Base-by-base conservation (phyloP, 2,888 invertebrate species). In the Deilephila porcellus region DNA sequence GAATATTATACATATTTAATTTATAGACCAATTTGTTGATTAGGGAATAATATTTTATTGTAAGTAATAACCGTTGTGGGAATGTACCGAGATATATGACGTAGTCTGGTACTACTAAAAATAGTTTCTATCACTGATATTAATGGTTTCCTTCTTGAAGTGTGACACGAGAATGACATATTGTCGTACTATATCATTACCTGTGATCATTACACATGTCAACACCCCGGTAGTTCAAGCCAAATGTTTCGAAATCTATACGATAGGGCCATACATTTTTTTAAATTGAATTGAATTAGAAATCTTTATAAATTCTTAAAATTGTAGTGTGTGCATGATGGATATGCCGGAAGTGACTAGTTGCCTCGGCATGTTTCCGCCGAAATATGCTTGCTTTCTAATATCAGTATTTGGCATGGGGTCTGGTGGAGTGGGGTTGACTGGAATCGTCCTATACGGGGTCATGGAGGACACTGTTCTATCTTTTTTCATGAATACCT, bases 321-420 rank as follows among this genome's bases (percentile, higher is more conserved):
- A 72, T 60, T 53, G 59, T 71, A 56, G 53, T 59, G 29, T 64
- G 8, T 52, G 17, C 8, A 45, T 63, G 70, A 60, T 86, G 85
- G 80, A 86, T 0, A 78, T 80, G 77, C 90, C 90, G 52, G 82
- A 81, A 67, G 73, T 89, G 1, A 71, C 59, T 4, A 81, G 70
- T 70, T 88, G 85, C 76, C 86, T 83, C 20, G 84, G 85, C 3
- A 72, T 83, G 0, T 82, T 88, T 70, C 83, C 87, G 4, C 81
- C 82, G 4, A 83, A 76, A 70, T 76, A 84, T 70, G 90, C 79
- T 2, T 82, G 85, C 45, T 85, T 77, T 75, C 72, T 90, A 3
- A 90, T 91, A 75, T 77, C 88, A 1, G 0, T 89, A 20, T 76
- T 83, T 52, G 91, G 87, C 6, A 32, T 90, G 14, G 78, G 53